phyloP scores from a whole-genome alignment of 2,888 invertebrate genomes.

The Archips xylosteana region DNA sequence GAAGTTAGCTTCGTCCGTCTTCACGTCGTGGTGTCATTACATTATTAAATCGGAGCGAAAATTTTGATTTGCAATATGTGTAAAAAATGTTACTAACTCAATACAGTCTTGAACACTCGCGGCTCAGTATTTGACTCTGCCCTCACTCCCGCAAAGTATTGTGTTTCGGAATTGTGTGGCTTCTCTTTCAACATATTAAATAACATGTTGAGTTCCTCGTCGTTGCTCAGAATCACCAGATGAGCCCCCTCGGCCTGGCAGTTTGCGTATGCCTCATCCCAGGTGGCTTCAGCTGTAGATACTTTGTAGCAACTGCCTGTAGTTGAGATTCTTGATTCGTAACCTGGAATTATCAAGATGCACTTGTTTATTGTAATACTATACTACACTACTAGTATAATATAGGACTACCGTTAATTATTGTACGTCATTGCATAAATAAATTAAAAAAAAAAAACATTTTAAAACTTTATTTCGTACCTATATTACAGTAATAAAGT shows the following conservation, averaged over 20 bases:
- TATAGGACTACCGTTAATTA: too few relatives aligned
- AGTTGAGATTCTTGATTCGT: slow-evolving; percentile 15
- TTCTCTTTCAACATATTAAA: slow-evolving; percentile 51
- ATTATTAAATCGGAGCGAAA: too few relatives aligned
- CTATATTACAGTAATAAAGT: too few relatives aligned
- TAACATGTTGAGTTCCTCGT: slow-evolving; percentile 55
- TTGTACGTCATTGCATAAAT: too few relatives aligned
- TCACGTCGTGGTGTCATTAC: too few relatives aligned
- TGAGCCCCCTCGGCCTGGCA: slow-evolving; percentile 65
- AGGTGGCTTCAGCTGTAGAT: slow-evolving; percentile 53
- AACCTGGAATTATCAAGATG: slow-evolving; percentile 18
- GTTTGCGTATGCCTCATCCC: slow-evolving; percentile 68
- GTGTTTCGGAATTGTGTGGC: slow-evolving; percentile 43
- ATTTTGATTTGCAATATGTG: too few relatives aligned
- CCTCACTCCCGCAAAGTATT: slow-evolving; percentile 65
- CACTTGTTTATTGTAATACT: too few relatives aligned
- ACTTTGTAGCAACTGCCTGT: slow-evolving; percentile 64
- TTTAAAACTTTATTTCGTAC: too few relatives aligned
- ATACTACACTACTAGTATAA: too few relatives aligned
- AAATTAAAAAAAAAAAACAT: too few relatives aligned
- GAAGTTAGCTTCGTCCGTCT: too few relatives aligned
- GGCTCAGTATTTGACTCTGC: slow-evolving; percentile 53
- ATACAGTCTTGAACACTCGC: slow-evolving; percentile 64
- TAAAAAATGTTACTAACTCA: not conserved
- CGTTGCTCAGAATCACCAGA: slow-evolving; percentile 48